Evolutionary conservation across 2,888 invertebrate genomes (phyloP).

Genomic region (Drosophila dives): DNA sequence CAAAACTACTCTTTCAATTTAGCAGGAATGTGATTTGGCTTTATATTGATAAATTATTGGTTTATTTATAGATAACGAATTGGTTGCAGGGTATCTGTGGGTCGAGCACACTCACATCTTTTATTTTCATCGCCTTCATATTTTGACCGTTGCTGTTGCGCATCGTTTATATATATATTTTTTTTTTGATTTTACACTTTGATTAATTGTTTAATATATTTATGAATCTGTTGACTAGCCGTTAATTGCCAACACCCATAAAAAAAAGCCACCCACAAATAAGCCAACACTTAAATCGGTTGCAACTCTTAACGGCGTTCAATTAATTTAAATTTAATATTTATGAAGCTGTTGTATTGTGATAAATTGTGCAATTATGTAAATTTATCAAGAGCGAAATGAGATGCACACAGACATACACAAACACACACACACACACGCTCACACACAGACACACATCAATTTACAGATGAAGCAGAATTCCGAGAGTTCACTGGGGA

Average conservation of each 20-base stretch:
- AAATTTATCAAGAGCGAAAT: slow-evolving; percentile 47
- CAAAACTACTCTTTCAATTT: background rate
- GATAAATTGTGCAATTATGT: slow-evolving; percentile 67
- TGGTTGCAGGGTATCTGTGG: background rate
- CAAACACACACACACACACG: slow-evolving; percentile 15
- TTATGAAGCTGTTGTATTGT: slow-evolving; percentile 67
- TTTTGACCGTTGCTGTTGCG: slow-evolving; percentile 6
- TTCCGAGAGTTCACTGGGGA: slow-evolving; percentile 18
- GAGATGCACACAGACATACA: slow-evolving; percentile 17
- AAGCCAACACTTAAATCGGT: slow-evolving; percentile 9
- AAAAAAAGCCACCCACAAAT: background rate
- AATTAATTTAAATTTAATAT: slow-evolving; percentile 76
- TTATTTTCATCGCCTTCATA: background rate
- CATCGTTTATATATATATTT: background rate
- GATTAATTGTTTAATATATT: slow-evolving; percentile 62
- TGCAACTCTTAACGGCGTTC: slow-evolving; percentile 51
- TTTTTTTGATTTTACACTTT: slow-evolving; percentile 19
- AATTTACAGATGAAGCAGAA: slow-evolving; percentile 47
- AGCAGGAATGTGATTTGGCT: background rate
- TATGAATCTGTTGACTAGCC: slow-evolving; percentile 49
- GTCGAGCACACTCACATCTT: background rate
- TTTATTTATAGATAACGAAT: background rate
- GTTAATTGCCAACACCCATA: slow-evolving; percentile 48
- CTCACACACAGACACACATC: slow-evolving; percentile 5
- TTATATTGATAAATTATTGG: background rate